Evolutionary conservation across 2,113 vertebrate genomes (phyloP).

Genomic region (Marmota monax): DNA sequence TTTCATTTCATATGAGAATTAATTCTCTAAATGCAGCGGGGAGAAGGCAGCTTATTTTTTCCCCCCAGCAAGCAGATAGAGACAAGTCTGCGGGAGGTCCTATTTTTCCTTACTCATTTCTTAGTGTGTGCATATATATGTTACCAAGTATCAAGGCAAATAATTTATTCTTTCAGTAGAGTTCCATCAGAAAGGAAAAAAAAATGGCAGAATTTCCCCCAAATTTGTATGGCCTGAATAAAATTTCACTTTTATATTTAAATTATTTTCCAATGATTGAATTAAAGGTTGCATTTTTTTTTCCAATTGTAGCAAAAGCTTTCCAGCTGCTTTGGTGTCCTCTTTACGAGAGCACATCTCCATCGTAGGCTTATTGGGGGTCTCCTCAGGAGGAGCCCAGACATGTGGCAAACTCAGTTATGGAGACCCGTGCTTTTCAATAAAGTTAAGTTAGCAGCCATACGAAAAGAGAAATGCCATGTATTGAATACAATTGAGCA

Average conservation of each 20-base stretch:
- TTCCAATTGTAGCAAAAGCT: not conserved
- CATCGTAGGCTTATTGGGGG: not conserved
- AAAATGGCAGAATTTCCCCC: slow-evolving; percentile 39
- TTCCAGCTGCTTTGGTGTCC: not conserved
- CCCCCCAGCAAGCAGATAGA: slow-evolving; percentile 79
- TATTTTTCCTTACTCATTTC: slow-evolving; percentile 60
- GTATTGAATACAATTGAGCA: not conserved
- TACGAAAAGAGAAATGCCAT: not conserved
- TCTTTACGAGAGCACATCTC: slow-evolving; percentile 26
- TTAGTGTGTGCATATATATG: slow-evolving; percentile 3
- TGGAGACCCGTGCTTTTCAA: slow-evolving; percentile 17
- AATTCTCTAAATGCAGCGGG: slow-evolving; percentile 74
- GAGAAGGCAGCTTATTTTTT: slow-evolving; percentile 58
- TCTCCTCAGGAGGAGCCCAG: slow-evolving; percentile 30
- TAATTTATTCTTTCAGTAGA: slow-evolving; percentile 68
- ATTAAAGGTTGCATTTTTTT: slow-evolving; percentile 37
- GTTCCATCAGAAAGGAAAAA: slow-evolving; percentile 56
- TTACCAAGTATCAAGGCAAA: slow-evolving; percentile 40
- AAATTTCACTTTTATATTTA: slow-evolving; percentile 35
- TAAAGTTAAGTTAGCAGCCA: slow-evolving; percentile 50
- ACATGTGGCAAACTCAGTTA: not conserved
- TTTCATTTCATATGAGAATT: slow-evolving; percentile 84
- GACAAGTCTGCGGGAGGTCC: slow-evolving; percentile 76
- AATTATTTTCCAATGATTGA: slow-evolving; percentile 55
- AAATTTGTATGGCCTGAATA: slow-evolving; percentile 62